A percentile compares a stretch with the other conserved stretches of the same genome.
Conservation (phyloP, 2,888 invertebrate genomes). For the Neelides folsomi region DNA sequence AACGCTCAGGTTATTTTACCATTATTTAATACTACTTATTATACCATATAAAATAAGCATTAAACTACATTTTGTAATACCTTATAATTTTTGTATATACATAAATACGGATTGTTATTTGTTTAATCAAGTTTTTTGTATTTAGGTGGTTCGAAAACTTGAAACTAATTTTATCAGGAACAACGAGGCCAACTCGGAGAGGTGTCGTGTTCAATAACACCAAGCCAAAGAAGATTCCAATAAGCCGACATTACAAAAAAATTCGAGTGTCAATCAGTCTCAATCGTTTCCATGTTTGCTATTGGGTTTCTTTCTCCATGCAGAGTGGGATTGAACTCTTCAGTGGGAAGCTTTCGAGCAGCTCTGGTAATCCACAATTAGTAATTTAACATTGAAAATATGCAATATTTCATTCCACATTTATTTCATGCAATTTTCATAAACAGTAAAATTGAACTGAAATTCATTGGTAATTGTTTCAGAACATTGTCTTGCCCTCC, state of each 20-base stretch:
- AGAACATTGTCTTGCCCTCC: conserved; percentile 48
- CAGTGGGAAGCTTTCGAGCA: conserved; percentile 66
- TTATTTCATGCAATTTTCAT: neutral
- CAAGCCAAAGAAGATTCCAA: conserved; percentile 71
- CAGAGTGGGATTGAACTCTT: conserved; percentile 79
- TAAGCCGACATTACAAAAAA: conserved; percentile 82
- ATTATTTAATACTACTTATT: neutral
- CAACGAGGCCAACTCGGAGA: conserved; percentile 84
- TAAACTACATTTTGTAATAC: no score
- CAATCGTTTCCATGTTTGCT: conserved; percentile 64
- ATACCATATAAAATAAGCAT: no score
- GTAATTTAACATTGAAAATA: neutral
- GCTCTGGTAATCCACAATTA: conserved; percentile 44
- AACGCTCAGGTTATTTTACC: conserved; percentile 52
- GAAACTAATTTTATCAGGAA: conserved; percentile 73
- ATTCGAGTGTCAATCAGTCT: conserved; percentile 73
- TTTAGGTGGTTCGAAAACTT: conserved; percentile 83
- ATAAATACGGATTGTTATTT: no score
- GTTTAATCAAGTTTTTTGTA: no score
- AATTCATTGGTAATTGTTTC: neutral
- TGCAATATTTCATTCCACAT: neutral
- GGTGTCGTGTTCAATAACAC: conserved; percentile 76
- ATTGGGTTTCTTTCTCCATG: conserved; percentile 96
- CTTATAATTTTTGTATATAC: no score
- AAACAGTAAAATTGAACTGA: neutral